Percentiles rank a stretch among this genome's conserved stretches.
phyloP scores from a whole-genome alignment of 2,888 invertebrate genomes.

The Diaperis boleti region DNA sequence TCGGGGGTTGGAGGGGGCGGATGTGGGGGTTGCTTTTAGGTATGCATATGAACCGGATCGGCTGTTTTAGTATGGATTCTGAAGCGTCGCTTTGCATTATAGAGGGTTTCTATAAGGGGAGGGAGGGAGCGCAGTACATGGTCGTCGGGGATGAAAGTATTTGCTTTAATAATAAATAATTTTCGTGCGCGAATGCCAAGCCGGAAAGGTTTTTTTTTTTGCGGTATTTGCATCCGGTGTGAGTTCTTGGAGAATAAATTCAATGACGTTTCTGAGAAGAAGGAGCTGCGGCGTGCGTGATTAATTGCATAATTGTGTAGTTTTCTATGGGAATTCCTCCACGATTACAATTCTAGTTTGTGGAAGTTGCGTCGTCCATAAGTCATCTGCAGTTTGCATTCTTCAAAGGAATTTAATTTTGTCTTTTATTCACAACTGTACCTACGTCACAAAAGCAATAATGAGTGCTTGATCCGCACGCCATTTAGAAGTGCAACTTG shows the following conservation, averaged over 20 bases:
- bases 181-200: constrained; percentile 8
- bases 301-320: too few relatives aligned
- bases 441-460: too few relatives aligned
- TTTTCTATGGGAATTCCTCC: too few relatives aligned
- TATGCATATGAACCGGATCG: constrained; percentile 11
- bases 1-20: constrained; percentile 44
- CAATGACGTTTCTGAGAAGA: not conserved
- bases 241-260: not conserved
- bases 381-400: too few relatives aligned
- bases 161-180: constrained; percentile 14
- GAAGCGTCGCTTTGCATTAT: constrained; percentile 11
- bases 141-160: constrained; percentile 5
- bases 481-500: too few relatives aligned
- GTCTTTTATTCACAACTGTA: too few relatives aligned
- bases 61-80: constrained; percentile 15
- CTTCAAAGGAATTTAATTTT: too few relatives aligned
- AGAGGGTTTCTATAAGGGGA: constrained; percentile 3
- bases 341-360: too few relatives aligned
- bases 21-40: constrained; percentile 13
- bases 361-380: too few relatives aligned
- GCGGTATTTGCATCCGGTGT: not conserved
- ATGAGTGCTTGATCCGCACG: too few relatives aligned
- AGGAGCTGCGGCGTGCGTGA: too few relatives aligned
- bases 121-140: not conserved
- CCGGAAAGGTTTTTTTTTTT: not conserved